phyloP scores from a whole-genome alignment of 2,797 vertebrate genomes.

The Gymnothorax reevesii region DNA sequence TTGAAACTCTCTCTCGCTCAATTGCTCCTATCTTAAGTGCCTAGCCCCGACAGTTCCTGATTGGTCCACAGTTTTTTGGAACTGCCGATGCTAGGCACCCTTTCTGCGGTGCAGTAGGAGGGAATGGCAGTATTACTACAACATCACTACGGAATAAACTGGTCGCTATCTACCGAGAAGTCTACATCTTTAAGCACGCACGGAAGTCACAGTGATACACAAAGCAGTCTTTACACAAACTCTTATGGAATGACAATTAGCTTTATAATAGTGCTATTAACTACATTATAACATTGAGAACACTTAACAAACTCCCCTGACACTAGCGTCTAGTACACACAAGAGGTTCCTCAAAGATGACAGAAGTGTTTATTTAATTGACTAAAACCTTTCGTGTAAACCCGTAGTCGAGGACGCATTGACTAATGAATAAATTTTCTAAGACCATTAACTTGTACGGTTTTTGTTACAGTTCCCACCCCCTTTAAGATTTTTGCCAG shows the following conservation, averaged over 20 bases:
- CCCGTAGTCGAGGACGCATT: conserved; percentile 88
- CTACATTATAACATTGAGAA: conserved; percentile 98
- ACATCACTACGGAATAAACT: conserved; percentile 94
- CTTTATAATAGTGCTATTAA: conserved; percentile 97
- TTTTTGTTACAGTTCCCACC: conserved; percentile 46
- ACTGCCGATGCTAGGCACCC: conserved; percentile 72
- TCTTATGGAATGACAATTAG: conserved; percentile 98
- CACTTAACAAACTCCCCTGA: conserved; percentile 96
- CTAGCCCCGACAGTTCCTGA: conserved; percentile 75
- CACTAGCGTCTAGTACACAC: conserved; percentile 89
- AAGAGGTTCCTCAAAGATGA: conserved; percentile 85
- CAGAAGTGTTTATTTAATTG: conserved; percentile 83
- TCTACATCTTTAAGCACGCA: conserved; percentile 98
- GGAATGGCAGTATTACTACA: conserved; percentile 89
- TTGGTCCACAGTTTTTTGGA: conserved; percentile 75
- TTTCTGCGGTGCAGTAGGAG: conserved; percentile 87
- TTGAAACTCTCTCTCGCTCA: conserved; percentile 43
- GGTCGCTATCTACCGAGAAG: conserved; percentile 92
- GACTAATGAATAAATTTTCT: conserved; percentile 72
- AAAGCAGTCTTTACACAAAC: conserved; percentile 93
- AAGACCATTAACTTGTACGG: conserved; percentile 79
- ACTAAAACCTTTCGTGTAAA: conserved; percentile 81
- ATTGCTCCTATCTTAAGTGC: conserved; percentile 58
- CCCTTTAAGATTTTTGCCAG: conserved; percentile 39
- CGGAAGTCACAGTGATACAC: conserved; percentile 99